Evolutionary conservation across 2,888 invertebrate species (phyloP).

Genomic region (Stictocephala bisonia): DNA sequence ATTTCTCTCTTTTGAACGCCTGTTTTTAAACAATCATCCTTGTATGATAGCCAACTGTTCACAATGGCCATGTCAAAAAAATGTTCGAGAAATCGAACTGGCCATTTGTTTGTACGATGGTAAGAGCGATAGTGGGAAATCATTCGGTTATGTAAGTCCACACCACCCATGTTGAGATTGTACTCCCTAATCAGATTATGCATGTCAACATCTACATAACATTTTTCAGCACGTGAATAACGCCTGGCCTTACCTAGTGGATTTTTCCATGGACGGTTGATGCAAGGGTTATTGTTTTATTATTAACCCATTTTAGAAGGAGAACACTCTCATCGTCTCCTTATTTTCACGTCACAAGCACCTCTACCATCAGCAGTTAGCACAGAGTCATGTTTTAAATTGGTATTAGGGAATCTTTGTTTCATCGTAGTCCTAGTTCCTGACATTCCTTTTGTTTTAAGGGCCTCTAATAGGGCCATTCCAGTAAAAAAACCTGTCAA

Average conservation of each 20-base stretch:
- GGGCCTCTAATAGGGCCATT: neutral
- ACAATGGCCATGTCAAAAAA: no score
- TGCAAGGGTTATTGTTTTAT: no score
- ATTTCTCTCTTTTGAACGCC: no score
- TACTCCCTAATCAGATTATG: no score
- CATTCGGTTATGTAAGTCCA: neutral
- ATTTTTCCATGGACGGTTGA: neutral
- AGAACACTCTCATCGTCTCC: neutral
- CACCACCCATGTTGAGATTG: no score
- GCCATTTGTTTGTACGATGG: no score
- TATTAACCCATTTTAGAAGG: no score
- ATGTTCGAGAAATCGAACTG: no score
- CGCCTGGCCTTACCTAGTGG: neutral
- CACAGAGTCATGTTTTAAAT: neutral
- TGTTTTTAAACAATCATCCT: no score
- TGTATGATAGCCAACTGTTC: no score
- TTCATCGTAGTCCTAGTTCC: neutral
- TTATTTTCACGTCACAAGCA: neutral
- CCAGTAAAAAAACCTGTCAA: conserved; percentile 30
- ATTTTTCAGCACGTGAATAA: neutral
- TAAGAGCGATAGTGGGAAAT: no score
- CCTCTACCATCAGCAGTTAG: neutral
- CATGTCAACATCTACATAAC: neutral
- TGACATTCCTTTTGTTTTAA: neutral
- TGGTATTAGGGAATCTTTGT: no score